Evolutionary conservation across 2,888 invertebrate species (phyloP), one percentile per base, ranked within the genome.

Genomic region (Drosophila stalkeri): DNA sequence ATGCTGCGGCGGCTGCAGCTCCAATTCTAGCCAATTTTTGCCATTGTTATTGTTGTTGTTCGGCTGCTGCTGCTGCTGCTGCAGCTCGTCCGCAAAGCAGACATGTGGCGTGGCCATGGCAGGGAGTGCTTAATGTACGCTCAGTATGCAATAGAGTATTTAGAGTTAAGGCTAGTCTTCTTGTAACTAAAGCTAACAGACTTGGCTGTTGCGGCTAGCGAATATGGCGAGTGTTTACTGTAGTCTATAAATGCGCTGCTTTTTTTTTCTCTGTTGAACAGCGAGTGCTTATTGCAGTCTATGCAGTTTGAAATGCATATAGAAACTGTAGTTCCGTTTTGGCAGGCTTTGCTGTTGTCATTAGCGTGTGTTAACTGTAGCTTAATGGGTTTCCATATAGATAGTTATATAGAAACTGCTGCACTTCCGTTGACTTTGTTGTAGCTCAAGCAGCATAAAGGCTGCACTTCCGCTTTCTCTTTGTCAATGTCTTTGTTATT

Each of bases 41-140:
- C 86, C 79, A 73, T 67, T 77, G 46, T 76, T 77, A 52, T 64
- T 80, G 62, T 65, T 60, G 18, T 60, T 68, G 60, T 23, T 37
- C 37, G 37, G 23, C 6, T 14, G 31, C 12, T 14, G 63, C 60
- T 52, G 63, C 60, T 52, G 72, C 43, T 64, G 72, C 43, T 64
- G 85, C 81, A 90, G 63, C 49, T 91, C 88, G 46, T 85, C 91
- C 66, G 90, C 91, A 66, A 91, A 91, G 77, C 85, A 91, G 56
- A 91, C 91, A 59, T 91, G 91, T 35, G 87, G 80, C 44, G 90
- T 78, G 61, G 72, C 79, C 91, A 91, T 91, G 39, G 37, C 39
- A 31, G 31, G 14, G 47, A 14, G 27, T 37, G 37, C 6, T 27
- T 9, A 37, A 46, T 59, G 60, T 60, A 39, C 37, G 1, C 3